phyloP scores from a whole-genome alignment of 1,140 invertebrate species.

The Cyrtorhinus lividipennis region DNA sequence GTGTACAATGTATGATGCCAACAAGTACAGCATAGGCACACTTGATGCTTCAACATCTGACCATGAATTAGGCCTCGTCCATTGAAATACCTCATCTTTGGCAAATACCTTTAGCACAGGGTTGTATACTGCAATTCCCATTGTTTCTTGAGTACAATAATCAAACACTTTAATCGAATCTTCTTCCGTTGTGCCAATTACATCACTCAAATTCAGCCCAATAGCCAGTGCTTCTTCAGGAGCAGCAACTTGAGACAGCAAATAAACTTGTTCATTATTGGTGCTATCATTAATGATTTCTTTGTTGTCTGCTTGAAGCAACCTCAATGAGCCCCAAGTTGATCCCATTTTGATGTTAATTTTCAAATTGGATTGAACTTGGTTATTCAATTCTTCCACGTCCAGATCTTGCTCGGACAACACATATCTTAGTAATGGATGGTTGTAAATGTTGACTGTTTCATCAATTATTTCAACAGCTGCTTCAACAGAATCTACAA shows the following conservation, averaged over 20 bases:
- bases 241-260: neutral
- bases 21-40: constrained; percentile 34
- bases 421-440: neutral
- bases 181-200: neutral
- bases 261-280: neutral
- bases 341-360: neutral
- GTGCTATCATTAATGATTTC: neutral
- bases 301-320: neutral
- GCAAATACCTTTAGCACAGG: constrained; percentile 3
- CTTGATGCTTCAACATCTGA: constrained; percentile 41
- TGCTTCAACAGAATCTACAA: neutral
- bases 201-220: neutral
- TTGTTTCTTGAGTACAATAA: neutral
- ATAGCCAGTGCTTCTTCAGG: neutral
- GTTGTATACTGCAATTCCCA: constrained; percentile 14
- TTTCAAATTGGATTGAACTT: neutral
- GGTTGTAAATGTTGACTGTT: neutral
- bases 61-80: constrained; percentile 39
- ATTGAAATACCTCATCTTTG: constrained; percentile 25
- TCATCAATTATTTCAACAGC: neutral
- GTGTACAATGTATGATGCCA: constrained; percentile 18
- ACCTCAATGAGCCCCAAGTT: constrained; percentile 1
- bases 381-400: neutral
- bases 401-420: neutral
- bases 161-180: neutral